A percentile compares a stretch with the other conserved stretches of the same genome.
Conservation (phyloP, 2,888 invertebrate species). For the Thalpophila matura region DNA sequence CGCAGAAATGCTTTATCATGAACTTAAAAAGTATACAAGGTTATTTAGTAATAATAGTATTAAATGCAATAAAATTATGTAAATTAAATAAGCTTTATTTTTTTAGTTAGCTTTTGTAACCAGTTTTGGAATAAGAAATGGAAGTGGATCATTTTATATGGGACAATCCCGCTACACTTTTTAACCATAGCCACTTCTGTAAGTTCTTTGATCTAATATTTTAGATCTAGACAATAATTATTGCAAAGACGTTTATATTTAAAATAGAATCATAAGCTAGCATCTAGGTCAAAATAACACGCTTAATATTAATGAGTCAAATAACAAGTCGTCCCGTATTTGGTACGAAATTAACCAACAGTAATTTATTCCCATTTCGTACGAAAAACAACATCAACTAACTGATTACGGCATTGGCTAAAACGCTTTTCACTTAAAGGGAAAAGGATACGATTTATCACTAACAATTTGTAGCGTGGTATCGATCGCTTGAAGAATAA, state of each 20-base stretch:
- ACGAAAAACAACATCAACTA: slow-evolving; percentile 42
- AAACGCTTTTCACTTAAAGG: slow-evolving; percentile 55
- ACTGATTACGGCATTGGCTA: slow-evolving; percentile 44
- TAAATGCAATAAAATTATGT: too few species aligned
- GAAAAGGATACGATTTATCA: slow-evolving; percentile 60
- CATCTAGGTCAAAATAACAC: background rate
- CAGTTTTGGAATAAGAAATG: too few species aligned
- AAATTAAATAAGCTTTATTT: too few species aligned
- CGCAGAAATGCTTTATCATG: background rate
- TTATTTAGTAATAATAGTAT: too few species aligned
- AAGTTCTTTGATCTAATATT: too few species aligned
- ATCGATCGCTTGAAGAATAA: slow-evolving; percentile 61
- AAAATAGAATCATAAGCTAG: background rate
- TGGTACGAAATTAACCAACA: background rate
- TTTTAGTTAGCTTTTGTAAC: too few species aligned
- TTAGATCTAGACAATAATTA: too few species aligned
- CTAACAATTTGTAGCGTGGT: slow-evolving; percentile 60
- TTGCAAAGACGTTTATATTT: too few species aligned
- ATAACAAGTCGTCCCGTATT: background rate
- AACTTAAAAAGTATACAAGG: too few species aligned
- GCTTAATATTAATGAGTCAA: background rate
- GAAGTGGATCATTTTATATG: too few species aligned
- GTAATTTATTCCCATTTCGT: slow-evolving; percentile 19
- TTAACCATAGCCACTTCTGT: too few species aligned
- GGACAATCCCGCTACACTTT: too few species aligned